phyloP scores from a whole-genome alignment of 2,113 vertebrate species.

The Crocuta crocuta region DNA sequence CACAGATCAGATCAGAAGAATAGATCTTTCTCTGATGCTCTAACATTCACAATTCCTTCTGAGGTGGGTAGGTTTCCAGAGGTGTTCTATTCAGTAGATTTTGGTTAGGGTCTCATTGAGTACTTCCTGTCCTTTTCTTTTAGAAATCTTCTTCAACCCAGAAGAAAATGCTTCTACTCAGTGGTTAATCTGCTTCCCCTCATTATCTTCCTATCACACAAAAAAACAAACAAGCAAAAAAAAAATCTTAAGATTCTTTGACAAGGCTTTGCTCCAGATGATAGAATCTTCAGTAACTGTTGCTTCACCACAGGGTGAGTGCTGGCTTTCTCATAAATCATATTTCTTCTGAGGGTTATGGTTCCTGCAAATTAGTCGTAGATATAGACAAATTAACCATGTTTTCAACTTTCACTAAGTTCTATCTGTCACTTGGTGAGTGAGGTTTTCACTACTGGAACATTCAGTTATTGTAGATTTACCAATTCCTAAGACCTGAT shows the following conservation, averaged over 20 bases:
- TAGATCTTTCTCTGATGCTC: background rate
- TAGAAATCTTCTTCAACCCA: constrained; percentile 20
- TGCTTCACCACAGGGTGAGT: background rate
- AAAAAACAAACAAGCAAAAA: background rate
- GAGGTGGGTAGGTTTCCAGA: background rate
- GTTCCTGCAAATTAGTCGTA: background rate
- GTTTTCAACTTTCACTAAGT: background rate
- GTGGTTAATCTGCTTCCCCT: background rate
- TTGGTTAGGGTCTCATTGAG: constrained; percentile 1
- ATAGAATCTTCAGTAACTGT: background rate
- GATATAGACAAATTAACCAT: background rate
- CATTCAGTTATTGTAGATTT: background rate
- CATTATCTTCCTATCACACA: background rate
- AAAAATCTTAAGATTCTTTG: background rate
- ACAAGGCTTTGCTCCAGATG: background rate
- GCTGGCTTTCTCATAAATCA: background rate
- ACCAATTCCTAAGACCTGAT: background rate
- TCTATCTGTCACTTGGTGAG: background rate
- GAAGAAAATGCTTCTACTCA: background rate
- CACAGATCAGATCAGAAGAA: background rate
- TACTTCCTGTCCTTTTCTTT: background rate
- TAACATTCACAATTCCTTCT: constrained; percentile 12
- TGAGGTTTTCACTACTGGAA: background rate
- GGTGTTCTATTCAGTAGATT: constrained; percentile 1
- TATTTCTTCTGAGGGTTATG: background rate